These are phyloP conservation scores for Corynorhinus townsendii DNA, from an alignment of 2,113 vertebrate species.

Conservation along the genomic window DNA sequence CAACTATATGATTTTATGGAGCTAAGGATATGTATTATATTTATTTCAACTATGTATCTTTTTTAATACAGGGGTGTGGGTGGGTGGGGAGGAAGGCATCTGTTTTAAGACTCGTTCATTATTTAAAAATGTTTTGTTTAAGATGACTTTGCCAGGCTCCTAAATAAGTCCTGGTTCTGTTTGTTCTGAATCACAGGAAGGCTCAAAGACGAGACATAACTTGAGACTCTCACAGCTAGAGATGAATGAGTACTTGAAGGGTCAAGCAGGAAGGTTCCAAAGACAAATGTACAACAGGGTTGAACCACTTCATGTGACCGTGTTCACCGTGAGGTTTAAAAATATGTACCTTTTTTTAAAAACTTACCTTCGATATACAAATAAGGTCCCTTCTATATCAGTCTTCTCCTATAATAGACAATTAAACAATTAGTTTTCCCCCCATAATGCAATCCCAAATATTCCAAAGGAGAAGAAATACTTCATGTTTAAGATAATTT, in stretches of 20 bases:
- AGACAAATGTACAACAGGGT: not conserved
- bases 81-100: not conserved
- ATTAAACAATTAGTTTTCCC: conserved; percentile 22
- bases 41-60: not conserved
- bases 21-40: not conserved
- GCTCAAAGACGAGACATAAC: not conserved
- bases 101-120: conserved; percentile 15
- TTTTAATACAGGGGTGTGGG: not conserved
- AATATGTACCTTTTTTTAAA: not conserved
- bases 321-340: not conserved
- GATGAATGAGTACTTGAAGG: not conserved
- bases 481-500: not conserved
- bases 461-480: not conserved
- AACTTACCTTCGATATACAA: conserved; percentile 95
- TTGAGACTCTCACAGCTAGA: not conserved
- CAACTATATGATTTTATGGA: not conserved
- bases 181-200: not conserved
- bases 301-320: not conserved
- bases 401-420: conserved; percentile 92
- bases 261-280: not conserved
- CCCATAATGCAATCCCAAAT: not conserved
- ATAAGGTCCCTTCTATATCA: conserved; percentile 96
- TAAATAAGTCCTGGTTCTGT: not conserved
- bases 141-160: not conserved
- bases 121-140: conserved; percentile 7